A percentile compares a stretch with the other conserved stretches of the same genome.
These are phyloP conservation scores for Furcula furcula DNA, from an alignment of 2,888 invertebrate species.

Conservation along the genomic window DNA sequence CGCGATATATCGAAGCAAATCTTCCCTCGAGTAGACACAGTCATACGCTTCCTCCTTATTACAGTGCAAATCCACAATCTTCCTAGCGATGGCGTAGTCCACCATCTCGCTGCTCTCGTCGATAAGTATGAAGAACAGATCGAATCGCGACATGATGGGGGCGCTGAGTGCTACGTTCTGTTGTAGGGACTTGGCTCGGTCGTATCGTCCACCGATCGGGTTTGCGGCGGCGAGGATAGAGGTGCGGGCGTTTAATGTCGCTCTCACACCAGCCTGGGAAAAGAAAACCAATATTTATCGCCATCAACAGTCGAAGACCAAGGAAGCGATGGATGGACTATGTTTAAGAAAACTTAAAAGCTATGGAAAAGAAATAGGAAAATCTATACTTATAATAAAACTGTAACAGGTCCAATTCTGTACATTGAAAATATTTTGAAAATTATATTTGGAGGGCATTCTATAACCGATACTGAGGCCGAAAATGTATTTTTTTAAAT, in stretches of 20 bases:
- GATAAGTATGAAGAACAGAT: conserved; percentile 98
- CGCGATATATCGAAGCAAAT: conserved; percentile 96
- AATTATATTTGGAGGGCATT: too few species aligned
- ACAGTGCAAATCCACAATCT: conserved; percentile 97
- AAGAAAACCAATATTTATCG: too few species aligned
- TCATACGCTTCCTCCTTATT: conserved; percentile 91
- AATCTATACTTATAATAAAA: too few species aligned
- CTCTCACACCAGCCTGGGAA: conserved; percentile 94
- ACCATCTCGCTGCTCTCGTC: conserved; percentile 95
- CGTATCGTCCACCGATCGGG: conserved; percentile 98
- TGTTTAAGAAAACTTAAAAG: too few species aligned
- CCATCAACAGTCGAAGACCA: too few species aligned
- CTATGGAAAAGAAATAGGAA: too few species aligned
- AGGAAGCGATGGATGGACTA: too few species aligned
- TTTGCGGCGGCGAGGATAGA: conserved; percentile 99
- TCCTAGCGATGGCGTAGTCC: conserved; percentile 98
- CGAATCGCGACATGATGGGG: conserved; percentile 99
- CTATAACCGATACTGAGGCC: too few species aligned
- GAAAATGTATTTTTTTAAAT: too few species aligned
- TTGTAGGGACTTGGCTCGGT: conserved; percentile 95
- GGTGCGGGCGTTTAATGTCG: conserved; percentile 98
- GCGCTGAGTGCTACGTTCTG: conserved; percentile 97
- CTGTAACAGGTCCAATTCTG: too few species aligned
- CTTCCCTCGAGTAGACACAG: conserved; percentile 92
- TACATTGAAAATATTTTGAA: too few species aligned